A percentile compares a stretch with the other conserved stretches of the same genome.
phyloP scores from a whole-genome alignment of 2,888 invertebrate species.

The Erynnis tages region DNA sequence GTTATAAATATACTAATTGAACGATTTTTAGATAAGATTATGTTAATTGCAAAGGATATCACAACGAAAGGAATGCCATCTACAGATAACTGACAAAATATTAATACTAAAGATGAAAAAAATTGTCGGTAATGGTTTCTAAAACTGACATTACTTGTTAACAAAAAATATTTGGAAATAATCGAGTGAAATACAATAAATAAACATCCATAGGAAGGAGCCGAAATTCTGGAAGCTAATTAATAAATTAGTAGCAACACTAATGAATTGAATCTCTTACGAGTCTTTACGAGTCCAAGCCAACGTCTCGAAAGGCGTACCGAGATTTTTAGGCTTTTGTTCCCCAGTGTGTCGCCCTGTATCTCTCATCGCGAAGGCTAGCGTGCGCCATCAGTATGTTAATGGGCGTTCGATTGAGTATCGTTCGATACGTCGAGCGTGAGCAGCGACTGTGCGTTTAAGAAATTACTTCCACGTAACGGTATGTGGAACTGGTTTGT shows the following conservation, averaged over 20 bases:
- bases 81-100: neutral
- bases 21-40: neutral
- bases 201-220: too few relatives aligned
- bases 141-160: too few relatives aligned
- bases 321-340: conserved; percentile 12
- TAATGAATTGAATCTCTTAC: too few relatives aligned
- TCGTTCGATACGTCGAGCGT: conserved; percentile 49
- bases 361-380: conserved; percentile 21
- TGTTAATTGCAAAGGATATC: neutral
- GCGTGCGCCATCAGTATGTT: conserved; percentile 39
- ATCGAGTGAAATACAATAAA: too few relatives aligned
- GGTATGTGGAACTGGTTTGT: conserved; percentile 67
- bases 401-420: conserved; percentile 40
- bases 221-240: too few relatives aligned
- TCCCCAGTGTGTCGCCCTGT: conserved; percentile 9
- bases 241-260: too few relatives aligned
- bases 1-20: neutral
- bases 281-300: too few relatives aligned
- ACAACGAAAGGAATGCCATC: neutral
- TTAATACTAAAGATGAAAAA: too few relatives aligned
- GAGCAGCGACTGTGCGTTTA: conserved; percentile 57
- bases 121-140: too few relatives aligned
- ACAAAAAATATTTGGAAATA: too few relatives aligned
- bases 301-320: neutral
- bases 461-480: conserved; percentile 72